Evolutionary conservation across 2,888 invertebrate genomes (phyloP), one percentile per base, ranked within the genome.

Genomic region (Nasonovia ribisnigri): DNA sequence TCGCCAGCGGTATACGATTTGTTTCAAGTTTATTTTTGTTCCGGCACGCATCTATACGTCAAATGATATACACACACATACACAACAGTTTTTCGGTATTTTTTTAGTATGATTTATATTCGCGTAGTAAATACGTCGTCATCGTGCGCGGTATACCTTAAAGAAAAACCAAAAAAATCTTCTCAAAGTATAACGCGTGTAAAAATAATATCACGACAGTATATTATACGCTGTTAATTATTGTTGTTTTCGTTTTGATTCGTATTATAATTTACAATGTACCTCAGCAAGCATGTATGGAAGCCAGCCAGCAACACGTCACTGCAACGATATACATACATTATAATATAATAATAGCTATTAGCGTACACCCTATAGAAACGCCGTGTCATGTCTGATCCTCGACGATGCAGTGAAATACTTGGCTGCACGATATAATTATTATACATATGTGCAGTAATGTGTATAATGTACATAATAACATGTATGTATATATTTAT

Each of bases 41-140:
- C 20, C 20, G 6, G 77, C 77, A 77, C 20, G 20, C 36, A 77
- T 77, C 77, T 67, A 77, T 20, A 77, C 20, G 36, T 20, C 29
- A 29, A 42, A 88, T 6, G 24, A 5, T 42, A 54, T 54, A 88
- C 57, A 51, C 13, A 51, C 13, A 29, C 29, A 46, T 29, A 88
- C 88, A 57, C 2, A 36, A 8, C 36, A 46, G 46, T 46, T 77
- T 36, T 77, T 89, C 20, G 26, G 43, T 57, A 42, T 57, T 60
- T 89, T 88, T 57, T 88, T 16, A 43, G 57, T 43, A 1, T 92
- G 77, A 92, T 92, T 92, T 89, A 92, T 84, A 51, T 77, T 24
- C 51, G n/a, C 51, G 24, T 43, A 46, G 20, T 92, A 92, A 92
- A 92, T 92, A 89, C 54, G 92, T 92, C 92, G 51, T 88, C 92